Conservation (phyloP, 2,888 invertebrate genomes). For the Mimachlamys varia region DNA sequence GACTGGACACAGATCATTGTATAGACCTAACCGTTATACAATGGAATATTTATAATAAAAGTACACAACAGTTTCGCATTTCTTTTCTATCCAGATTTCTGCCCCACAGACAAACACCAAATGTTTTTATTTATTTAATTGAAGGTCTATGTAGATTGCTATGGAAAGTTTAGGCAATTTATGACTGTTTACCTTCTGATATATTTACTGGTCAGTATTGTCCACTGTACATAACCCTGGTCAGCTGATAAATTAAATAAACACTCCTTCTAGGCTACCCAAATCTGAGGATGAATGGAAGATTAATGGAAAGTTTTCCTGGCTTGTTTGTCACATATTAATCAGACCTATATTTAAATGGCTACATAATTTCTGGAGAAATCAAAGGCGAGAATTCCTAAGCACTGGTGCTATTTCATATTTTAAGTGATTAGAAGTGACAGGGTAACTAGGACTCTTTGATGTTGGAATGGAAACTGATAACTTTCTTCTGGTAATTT, state of each 20-base stretch:
- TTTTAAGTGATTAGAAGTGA: neutral
- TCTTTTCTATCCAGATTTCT: neutral
- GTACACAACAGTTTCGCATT: neutral
- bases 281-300: neutral
- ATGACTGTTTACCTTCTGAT: slow-evolving; percentile 50
- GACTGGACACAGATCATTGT: neutral
- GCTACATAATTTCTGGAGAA: slow-evolving; percentile 1
- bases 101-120: slow-evolving; percentile 43
- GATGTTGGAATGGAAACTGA: neutral
- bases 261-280: neutral
- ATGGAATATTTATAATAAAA: slow-evolving; percentile 31
- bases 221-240: slow-evolving; percentile 4
- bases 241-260: slow-evolving; percentile 36
- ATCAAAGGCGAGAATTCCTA: slow-evolving; percentile 22
- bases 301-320: neutral
- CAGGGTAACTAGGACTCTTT: neutral
- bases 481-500: slow-evolving; percentile 25
- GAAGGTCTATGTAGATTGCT: slow-evolving; percentile 43
- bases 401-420: slow-evolving; percentile 2
- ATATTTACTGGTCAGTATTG: slow-evolving; percentile 42
- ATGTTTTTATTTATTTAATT: slow-evolving; percentile 51
- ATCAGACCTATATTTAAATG: slow-evolving; percentile 22
- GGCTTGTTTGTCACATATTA: slow-evolving; percentile 11
- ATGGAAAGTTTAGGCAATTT: slow-evolving; percentile 45
- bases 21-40: neutral